Evolutionary conservation across 2,113 vertebrate genomes (phyloP).

Genomic region (Martes martes): DNA sequence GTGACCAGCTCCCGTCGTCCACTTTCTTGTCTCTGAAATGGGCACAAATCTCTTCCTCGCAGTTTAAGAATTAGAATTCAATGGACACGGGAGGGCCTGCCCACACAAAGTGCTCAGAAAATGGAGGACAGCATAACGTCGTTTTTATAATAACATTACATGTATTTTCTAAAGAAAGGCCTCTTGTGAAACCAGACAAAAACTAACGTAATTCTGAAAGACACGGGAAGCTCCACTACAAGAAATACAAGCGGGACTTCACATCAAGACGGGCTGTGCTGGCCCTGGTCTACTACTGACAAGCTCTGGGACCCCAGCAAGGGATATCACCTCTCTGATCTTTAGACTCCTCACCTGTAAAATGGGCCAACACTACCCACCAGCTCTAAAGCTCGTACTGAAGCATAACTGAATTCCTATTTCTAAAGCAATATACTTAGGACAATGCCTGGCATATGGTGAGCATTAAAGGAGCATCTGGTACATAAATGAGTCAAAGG

Average conservation of each 20-base stretch:
- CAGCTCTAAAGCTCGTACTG: too few relatives aligned
- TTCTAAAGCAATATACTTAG: not conserved
- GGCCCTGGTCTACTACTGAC: not conserved
- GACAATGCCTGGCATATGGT: not conserved
- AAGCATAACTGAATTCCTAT: not conserved
- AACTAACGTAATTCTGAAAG: not conserved
- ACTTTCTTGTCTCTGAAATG: constrained; percentile 3
- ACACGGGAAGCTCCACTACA: not conserved
- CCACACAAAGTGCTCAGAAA: not conserved
- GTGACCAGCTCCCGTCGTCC: not conserved
- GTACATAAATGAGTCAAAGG: not conserved
- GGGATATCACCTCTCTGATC: not conserved
- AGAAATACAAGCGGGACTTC: not conserved
- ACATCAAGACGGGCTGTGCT: rapidly evolving
- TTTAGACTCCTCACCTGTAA: not conserved
- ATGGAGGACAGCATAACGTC: not conserved
- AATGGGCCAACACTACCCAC: not conserved
- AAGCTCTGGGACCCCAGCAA: not conserved
- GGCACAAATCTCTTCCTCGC: not conserved
- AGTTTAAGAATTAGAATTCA: not conserved
- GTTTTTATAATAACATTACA: not conserved
- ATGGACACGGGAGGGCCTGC: not conserved
- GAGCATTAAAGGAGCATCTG: not conserved
- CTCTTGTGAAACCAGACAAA: not conserved
- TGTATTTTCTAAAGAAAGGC: constrained; percentile 4